A percentile compares a stretch with the other conserved stretches of the same genome.
phyloP scores from a whole-genome alignment of 1,140 invertebrate species.

The Atta colombica region DNA sequence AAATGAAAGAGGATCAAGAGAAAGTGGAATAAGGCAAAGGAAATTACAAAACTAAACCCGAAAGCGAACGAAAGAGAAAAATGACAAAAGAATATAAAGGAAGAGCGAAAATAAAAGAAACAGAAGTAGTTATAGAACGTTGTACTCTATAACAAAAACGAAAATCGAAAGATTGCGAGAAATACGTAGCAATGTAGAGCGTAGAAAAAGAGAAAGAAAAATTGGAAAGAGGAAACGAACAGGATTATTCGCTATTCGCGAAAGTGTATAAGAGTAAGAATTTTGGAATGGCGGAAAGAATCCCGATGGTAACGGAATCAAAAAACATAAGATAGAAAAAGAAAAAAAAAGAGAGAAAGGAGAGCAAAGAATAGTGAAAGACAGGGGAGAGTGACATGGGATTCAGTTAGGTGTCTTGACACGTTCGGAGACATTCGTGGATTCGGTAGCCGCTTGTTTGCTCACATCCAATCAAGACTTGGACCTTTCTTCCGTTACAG shows the following conservation, averaged over 20 bases:
- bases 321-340: slow-evolving; percentile 52
- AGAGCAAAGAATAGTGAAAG: neutral
- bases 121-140: neutral
- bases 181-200: slow-evolving; percentile 20
- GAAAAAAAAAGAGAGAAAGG: neutral
- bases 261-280: slow-evolving; percentile 63
- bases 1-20: slow-evolving; percentile 17
- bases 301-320: slow-evolving; percentile 66
- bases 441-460: slow-evolving; percentile 71
- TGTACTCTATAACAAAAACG: slow-evolving; percentile 40
- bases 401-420: slow-evolving; percentile 65
- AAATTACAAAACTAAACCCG: slow-evolving; percentile 28
- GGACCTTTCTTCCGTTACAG: slow-evolving; percentile 60
- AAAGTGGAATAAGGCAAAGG: neutral
- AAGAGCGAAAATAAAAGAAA: neutral
- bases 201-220: slow-evolving; percentile 18
- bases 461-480: slow-evolving; percentile 75
- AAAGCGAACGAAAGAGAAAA: slow-evolving; percentile 13
- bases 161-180: slow-evolving; percentile 18
- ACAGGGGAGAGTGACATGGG: slow-evolving; percentile 23
- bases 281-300: slow-evolving; percentile 66
- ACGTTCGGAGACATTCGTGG: slow-evolving; percentile 69
- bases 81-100: neutral
- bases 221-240: slow-evolving; percentile 50
- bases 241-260: slow-evolving; percentile 35